Percentiles rank a stretch among this genome's conserved stretches.
Evolutionary conservation across 2,888 invertebrate species (phyloP).

Genomic region (Callosobruchus maculatus): DNA sequence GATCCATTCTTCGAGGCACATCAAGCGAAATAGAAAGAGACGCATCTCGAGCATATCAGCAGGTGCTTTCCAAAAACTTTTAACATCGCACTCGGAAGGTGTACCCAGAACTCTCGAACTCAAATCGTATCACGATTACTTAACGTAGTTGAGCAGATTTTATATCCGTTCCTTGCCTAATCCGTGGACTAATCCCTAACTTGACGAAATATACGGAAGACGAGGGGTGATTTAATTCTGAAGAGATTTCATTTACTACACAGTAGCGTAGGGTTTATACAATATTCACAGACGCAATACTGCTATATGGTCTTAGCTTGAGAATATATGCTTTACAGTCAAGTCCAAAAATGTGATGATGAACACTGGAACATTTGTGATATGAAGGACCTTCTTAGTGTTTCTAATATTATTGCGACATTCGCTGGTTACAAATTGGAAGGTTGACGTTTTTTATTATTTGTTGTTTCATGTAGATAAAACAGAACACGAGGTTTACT

Average conservation of each 20-base stretch:
- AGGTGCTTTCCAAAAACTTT: not conserved
- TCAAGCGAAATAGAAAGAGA: not conserved
- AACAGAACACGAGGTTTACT: too few species aligned
- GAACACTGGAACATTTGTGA: too few species aligned
- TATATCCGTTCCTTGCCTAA: not conserved
- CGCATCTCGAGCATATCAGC: not conserved
- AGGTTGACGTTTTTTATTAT: too few species aligned
- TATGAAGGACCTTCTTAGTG: too few species aligned
- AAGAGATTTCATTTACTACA: not conserved
- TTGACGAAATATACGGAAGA: not conserved
- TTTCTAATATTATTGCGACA: too few species aligned
- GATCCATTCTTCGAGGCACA: not conserved
- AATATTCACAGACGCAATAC: too few species aligned
- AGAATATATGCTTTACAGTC: too few species aligned
- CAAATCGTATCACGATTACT: not conserved
- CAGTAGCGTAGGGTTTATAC: not conserved
- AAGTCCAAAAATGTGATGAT: too few species aligned
- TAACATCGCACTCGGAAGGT: not conserved
- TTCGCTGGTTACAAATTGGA: too few species aligned
- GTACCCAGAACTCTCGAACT: not conserved
- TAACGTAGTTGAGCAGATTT: not conserved
- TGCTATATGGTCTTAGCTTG: too few species aligned
- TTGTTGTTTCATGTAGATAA: too few species aligned
- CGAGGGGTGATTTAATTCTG: not conserved
- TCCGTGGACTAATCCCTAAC: not conserved